Evolutionary conservation across 1,140 invertebrate species (phyloP).

Genomic region (Temnothorax longispinosus): DNA sequence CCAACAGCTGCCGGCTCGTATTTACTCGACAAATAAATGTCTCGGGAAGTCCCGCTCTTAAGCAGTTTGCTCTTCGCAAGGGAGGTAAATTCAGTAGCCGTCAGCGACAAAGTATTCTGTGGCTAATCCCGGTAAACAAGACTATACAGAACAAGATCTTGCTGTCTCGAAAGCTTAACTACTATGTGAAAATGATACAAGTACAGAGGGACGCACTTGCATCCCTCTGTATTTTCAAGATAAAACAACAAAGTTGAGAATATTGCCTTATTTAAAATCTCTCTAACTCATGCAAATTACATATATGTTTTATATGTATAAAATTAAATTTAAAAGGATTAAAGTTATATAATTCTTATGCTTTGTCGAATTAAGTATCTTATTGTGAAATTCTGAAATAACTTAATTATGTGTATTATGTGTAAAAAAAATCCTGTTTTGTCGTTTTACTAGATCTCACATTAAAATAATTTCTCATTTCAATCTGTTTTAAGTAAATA

Average conservation of each 20-base stretch:
- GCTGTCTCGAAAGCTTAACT: neutral
- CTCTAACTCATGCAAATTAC: neutral
- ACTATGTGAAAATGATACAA: neutral
- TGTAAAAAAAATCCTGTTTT: neutral
- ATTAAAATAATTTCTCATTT: neutral
- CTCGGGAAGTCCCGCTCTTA: neutral
- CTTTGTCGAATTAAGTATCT: neutral
- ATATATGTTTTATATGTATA: neutral
- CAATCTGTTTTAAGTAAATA: neutral
- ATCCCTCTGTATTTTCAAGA: neutral
- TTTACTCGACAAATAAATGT: slow-evolving; percentile 55
- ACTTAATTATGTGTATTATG: neutral
- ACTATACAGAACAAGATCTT: neutral
- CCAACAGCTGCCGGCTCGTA: slow-evolving; percentile 34
- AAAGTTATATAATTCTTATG: neutral
- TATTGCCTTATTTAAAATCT: neutral
- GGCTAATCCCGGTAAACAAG: neutral
- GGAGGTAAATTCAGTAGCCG: neutral
- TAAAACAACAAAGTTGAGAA: neutral
- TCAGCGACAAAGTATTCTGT: neutral
- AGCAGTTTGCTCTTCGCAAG: slow-evolving; percentile 16
- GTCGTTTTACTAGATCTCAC: neutral
- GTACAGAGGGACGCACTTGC: neutral
- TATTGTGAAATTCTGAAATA: neutral
- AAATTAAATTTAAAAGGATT: neutral